Conservation (phyloP, 2,113 vertebrate genomes). For the Pipra filicauda region DNA sequence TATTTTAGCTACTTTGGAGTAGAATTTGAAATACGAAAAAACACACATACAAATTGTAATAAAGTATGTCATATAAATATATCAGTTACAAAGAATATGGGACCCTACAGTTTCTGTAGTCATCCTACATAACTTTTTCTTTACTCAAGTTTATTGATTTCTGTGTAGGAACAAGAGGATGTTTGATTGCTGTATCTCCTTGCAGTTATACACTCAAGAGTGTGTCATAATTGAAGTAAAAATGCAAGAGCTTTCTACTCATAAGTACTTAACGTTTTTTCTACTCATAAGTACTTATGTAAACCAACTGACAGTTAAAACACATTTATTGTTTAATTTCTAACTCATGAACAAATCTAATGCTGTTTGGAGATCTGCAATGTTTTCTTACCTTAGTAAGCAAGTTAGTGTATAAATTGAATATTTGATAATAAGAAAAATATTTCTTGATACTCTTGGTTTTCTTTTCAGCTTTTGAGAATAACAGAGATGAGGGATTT, state of each 20-base stretch:
- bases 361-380: background rate
- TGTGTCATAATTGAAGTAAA: background rate
- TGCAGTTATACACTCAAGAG: background rate
- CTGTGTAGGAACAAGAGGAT: background rate
- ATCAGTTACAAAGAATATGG: background rate
- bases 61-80: background rate
- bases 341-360: background rate
- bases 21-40: background rate
- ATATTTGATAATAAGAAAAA: background rate
- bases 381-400: background rate
- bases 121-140: background rate
- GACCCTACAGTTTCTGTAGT: background rate
- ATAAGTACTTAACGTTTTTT: background rate
- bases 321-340: background rate
- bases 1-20: background rate
- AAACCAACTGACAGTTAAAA: background rate
- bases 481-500: background rate
- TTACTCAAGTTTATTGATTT: background rate
- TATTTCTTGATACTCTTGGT: background rate
- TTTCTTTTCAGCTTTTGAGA: background rate
- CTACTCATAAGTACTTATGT: background rate
- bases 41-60: background rate
- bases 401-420: background rate
- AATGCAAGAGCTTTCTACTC: background rate
- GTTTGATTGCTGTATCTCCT: background rate